These are phyloP conservation scores for Pitangus sulphuratus DNA, from an alignment of 2,797 vertebrate species.

Conservation along the genomic window DNA sequence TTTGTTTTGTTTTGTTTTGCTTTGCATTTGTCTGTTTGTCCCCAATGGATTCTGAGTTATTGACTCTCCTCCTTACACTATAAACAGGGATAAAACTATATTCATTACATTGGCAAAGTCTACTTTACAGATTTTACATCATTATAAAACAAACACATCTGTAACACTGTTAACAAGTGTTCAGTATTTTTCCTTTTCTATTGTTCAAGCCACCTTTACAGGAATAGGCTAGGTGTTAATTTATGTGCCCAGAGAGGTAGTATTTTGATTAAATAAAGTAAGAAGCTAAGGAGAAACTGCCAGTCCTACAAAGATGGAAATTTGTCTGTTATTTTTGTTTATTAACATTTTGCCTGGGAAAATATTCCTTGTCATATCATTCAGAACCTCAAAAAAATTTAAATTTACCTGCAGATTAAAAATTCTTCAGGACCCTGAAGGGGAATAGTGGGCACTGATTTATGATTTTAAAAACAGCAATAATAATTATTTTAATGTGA, in stretches of 20 bases:
- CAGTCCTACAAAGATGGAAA: not conserved
- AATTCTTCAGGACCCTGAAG: not conserved
- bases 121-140: not conserved
- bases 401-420: not conserved
- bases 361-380: not conserved
- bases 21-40: not conserved
- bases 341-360: not conserved
- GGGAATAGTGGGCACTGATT: not conserved
- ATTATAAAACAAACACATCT: not conserved
- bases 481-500: not conserved
- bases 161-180: not conserved
- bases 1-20: not conserved
- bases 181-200: not conserved
- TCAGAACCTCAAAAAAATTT: not conserved
- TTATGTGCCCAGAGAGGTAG: not conserved
- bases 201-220: not conserved
- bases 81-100: not conserved
- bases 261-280: not conserved
- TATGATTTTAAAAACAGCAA: not conserved
- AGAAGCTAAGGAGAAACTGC: not conserved
- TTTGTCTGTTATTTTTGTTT: not conserved
- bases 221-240: not conserved
- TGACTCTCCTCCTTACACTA: not conserved
- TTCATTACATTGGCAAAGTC: not conserved
- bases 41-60: rapidly evolving